A percentile compares a stretch with the other conserved stretches of the same genome.
phyloP scores from a whole-genome alignment of 2,113 vertebrate species.

The Canis aureus region DNA sequence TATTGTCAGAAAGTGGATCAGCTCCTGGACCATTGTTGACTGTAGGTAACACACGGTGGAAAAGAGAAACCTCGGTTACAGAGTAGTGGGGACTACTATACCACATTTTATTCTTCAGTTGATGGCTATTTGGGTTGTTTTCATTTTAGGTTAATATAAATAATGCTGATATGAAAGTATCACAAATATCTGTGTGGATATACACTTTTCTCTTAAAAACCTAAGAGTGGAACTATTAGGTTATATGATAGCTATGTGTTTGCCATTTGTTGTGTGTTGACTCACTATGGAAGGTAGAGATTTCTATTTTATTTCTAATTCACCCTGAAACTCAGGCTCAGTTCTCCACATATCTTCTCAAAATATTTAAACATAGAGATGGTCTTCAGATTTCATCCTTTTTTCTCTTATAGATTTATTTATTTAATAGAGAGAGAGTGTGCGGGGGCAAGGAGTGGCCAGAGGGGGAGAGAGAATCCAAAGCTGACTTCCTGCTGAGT shows the following conservation, averaged over 20 bases:
- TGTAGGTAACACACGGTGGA: background rate
- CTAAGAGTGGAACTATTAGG: background rate
- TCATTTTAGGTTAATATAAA: background rate
- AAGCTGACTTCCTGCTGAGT: background rate
- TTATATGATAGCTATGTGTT: background rate
- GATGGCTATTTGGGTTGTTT: background rate
- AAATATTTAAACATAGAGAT: background rate
- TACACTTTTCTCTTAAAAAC: background rate
- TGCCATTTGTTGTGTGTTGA: background rate
- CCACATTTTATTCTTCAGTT: background rate
- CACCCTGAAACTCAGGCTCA: background rate
- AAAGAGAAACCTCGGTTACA: background rate
- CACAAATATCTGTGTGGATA: background rate
- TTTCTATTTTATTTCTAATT: slow-evolving; percentile 22
- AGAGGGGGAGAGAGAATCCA: background rate
- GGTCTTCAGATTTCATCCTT: background rate
- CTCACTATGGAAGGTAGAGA: background rate
- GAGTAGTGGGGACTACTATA: background rate
- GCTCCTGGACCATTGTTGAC: background rate
- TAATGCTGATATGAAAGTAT: background rate
- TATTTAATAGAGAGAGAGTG: background rate
- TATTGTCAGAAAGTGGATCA: background rate
- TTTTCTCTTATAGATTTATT: background rate
- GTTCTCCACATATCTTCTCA: background rate
- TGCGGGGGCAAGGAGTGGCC: too few species aligned